Evolutionary conservation across 2,113 vertebrate genomes (phyloP).

Genomic region (Hemiscyllium ocellatum): DNA sequence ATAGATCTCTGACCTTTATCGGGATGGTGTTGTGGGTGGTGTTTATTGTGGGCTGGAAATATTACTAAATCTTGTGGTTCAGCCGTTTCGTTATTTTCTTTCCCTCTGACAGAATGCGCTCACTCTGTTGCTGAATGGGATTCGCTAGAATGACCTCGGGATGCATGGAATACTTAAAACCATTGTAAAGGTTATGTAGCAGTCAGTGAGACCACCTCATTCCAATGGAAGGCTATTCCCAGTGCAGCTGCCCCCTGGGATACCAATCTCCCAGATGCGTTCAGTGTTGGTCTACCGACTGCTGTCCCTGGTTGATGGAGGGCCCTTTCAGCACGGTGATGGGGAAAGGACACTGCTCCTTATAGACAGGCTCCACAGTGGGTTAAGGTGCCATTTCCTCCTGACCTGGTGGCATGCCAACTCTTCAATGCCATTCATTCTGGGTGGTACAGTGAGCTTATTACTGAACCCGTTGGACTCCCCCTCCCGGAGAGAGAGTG

Average conservation of each 20-base stretch:
- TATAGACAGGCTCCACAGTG: neutral
- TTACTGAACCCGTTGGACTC: neutral
- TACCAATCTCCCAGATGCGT: no score
- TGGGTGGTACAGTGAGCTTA: neutral
- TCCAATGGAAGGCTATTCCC: neutral
- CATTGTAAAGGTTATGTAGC: neutral
- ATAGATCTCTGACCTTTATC: neutral
- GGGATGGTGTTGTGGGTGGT: neutral
- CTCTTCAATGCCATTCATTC: neutral
- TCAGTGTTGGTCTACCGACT: neutral
- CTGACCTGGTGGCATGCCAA: neutral
- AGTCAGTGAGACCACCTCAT: neutral
- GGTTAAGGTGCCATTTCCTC: neutral
- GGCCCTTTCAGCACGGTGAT: neutral
- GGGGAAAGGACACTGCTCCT: neutral
- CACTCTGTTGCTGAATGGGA: neutral
- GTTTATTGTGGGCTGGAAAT: neutral
- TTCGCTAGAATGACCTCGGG: neutral
- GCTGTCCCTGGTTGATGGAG: neutral
- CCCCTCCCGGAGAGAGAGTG: neutral
- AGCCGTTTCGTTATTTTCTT: neutral
- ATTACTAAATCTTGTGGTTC: neutral
- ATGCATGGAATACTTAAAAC: neutral
- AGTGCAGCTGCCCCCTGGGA: neutral
- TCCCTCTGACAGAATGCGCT: neutral